Base-by-base conservation (phyloP, 2,888 invertebrate genomes). In the Coremacera marginata region DNA sequence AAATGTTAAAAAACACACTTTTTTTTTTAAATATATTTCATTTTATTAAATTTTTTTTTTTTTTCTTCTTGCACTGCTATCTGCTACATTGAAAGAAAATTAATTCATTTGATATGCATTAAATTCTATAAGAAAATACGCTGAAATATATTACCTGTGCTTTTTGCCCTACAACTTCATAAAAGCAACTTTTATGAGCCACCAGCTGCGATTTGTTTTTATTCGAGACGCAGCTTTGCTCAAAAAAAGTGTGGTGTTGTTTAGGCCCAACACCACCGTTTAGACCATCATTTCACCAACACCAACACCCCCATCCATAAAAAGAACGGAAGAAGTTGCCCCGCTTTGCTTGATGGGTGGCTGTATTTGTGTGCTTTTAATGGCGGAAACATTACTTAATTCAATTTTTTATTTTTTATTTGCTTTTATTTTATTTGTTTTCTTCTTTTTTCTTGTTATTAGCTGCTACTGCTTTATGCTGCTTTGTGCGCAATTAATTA, bases 31-130 rank as follows among this genome's bases (percentile, higher is more conserved):
- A 7, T 52, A 5, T 52, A 9, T 19, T 16, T 52, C 2, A 5
- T 16, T 19, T 52, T 16, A 19, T 52, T 52, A 4, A 51, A 52
- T 52, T 52, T 52, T 19, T 5, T 19, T 52, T 52, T 52, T 19
- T 52, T 16, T 52, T 19, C 1, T 52, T 52, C 9, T 52, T 52
- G 4, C 7, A 16, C 52, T 52, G 5, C 37, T 37, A 37, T 37
- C 37, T 37, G 37, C 37, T 37, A 8, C 37, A 37, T 37, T 37
- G 8, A 4, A 37, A 37, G 37, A 62, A 82, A 85, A 84, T 84
- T 82, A 84, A 84, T 83, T 84, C 81, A 85, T 85, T 84, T 84
- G 79, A 83, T 83, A 83, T 84, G 82, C 82, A 83, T 85, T 84
- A 80, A 83, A 81, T 82, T 84, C 82, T 79, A 81, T 19, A 52